Conservation (phyloP, 2,113 vertebrate species). For the Sphaerodactylus townsendi region DNA sequence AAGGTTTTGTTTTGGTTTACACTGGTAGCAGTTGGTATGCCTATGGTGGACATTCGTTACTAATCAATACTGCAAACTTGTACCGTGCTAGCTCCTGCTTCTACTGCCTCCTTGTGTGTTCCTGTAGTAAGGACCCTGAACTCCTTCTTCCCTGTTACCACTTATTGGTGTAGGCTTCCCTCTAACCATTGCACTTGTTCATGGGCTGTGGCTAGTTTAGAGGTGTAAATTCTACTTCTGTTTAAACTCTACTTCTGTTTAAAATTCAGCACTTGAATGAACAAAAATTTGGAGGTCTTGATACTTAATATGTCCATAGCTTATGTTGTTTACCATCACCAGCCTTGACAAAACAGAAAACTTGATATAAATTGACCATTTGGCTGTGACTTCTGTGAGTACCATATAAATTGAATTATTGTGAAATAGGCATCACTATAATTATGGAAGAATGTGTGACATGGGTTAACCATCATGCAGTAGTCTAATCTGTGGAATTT, state of each 20-base stretch:
- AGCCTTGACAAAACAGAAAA: neutral
- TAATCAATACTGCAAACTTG: neutral
- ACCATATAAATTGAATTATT: neutral
- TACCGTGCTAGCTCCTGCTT: neutral
- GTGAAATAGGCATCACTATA: neutral
- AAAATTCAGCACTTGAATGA: neutral
- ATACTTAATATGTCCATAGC: neutral
- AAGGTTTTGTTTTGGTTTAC: too few species aligned
- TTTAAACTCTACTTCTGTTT: neutral
- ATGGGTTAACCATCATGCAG: neutral
- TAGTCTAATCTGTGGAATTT: neutral
- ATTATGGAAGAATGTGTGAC: neutral
- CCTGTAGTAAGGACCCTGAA: neutral
- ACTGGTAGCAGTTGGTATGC: neutral
- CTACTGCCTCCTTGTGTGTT: neutral
- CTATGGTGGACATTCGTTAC: neutral
- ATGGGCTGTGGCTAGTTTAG: neutral
- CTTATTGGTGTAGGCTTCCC: neutral
- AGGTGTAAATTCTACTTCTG: neutral
- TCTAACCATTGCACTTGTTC: neutral
- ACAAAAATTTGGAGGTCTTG: neutral
- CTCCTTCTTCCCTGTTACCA: neutral
- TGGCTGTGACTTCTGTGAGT: neutral
- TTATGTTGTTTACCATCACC: neutral
- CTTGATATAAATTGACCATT: neutral